Conservation (phyloP, 2,888 invertebrate genomes). For the Sinopyrophorus schimmeli region DNA sequence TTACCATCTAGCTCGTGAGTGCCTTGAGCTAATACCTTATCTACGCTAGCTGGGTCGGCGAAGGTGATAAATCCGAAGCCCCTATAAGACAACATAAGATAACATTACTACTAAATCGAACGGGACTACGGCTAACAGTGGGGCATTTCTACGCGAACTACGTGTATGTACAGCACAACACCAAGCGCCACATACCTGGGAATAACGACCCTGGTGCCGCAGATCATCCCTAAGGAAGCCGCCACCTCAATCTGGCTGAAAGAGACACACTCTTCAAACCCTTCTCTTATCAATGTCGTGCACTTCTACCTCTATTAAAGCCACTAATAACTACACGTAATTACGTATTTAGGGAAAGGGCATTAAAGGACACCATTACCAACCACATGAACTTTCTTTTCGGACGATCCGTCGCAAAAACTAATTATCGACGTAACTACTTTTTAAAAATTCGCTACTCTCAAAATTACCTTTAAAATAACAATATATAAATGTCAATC, state of each 20-base stretch:
- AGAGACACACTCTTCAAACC: slow-evolving; percentile 59
- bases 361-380: slow-evolving; percentile 21
- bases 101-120: slow-evolving; percentile 45
- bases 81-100: slow-evolving; percentile 67
- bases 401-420: no score
- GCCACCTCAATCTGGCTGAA: slow-evolving; percentile 58
- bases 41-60: slow-evolving; percentile 96
- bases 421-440: no score
- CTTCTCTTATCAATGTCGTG: slow-evolving; percentile 52
- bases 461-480: no score
- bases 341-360: slow-evolving; percentile 25
- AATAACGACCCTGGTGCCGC: slow-evolving; percentile 58
- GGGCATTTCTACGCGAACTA: slow-evolving; percentile 45
- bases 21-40: slow-evolving; percentile 98
- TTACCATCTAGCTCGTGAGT: slow-evolving; percentile 99
- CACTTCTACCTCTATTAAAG: slow-evolving; percentile 52
- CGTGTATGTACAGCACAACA: slow-evolving; percentile 47
- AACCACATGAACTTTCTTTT: slow-evolving; percentile 29
- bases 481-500: no score
- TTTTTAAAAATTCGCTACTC: no score
- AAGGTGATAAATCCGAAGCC: slow-evolving; percentile 99
- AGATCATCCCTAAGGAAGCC: slow-evolving; percentile 58
- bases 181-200: slow-evolving; percentile 58
- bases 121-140: slow-evolving; percentile 42
- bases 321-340: slow-evolving; percentile 39